Base-by-base conservation (phyloP, 2,888 invertebrate genomes). In the Ferdinandea cuprea region DNA sequence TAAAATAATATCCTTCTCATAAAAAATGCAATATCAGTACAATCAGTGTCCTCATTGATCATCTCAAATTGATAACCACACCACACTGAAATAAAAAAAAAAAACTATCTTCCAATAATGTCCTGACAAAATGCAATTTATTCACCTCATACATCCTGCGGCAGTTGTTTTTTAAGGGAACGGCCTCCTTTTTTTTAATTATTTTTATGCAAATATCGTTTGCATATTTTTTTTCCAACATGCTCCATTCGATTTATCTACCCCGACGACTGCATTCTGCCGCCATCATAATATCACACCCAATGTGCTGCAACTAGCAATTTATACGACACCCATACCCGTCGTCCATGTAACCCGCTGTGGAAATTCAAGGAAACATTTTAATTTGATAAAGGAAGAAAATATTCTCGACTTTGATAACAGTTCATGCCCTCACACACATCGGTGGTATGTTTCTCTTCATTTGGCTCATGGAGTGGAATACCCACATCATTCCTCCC, bases 111-210 rank as follows among this genome's bases (percentile, higher is more conserved):
- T 83, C 59, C 81, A 78, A 83, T 83, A 83, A 83, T 83, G 72
- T 78, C 83, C 72, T 83, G 83, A 83, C 78, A 83, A 83, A 83
- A 37, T 73, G 83, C 61, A 83, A 83, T 83, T 83, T 83, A 83
- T 78, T 63, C 8, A 8, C 19, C 19, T 48, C 61, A 42, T 74
- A 58, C 15, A 56, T 35, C 58, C 50, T 32, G 37, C 58, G 15
- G 28, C 11, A 15, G n/a, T 44, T 48, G 30, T 30, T 44, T 42
- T 42, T 42, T 1, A 65, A 35, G 28, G 25, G 61, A 61, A 61
- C 50, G 66, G 61, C 66, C 48, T 81, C 54, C n/a, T 17, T 40
- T 65, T 71, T 78, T 72, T 61, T 63, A 78, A 83, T 83, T 83
- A 78, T 78, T 78, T 83, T 83, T 83, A 83, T 83, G 83, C 78